Evolutionary conservation across 2,888 invertebrate genomes (phyloP).

Genomic region (Apodemia hepburni): DNA sequence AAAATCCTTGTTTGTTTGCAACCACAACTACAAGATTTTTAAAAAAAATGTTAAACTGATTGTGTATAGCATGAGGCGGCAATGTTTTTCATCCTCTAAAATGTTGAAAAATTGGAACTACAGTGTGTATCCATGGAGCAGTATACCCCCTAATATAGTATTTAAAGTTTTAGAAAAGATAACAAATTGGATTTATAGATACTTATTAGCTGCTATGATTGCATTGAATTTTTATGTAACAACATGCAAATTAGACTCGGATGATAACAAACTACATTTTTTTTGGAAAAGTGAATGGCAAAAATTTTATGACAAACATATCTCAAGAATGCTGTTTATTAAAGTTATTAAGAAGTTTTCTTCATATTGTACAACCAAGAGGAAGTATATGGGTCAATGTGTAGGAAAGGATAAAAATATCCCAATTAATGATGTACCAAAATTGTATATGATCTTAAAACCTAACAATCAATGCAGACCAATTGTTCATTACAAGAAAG

Average conservation of each 20-base stretch:
- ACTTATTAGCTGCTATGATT: conserved; percentile 58
- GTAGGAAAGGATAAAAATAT: conserved; percentile 34
- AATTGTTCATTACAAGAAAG: conserved; percentile 62
- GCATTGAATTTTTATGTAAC: conserved; percentile 67
- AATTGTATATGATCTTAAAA: conserved; percentile 60
- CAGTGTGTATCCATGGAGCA: conserved; percentile 45
- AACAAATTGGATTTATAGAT: conserved; percentile 52
- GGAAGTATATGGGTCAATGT: not conserved
- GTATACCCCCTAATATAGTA: conserved; percentile 27
- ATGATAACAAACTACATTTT: conserved; percentile 66
- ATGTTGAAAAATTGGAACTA: conserved; percentile 54
- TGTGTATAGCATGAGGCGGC: conserved; percentile 61
- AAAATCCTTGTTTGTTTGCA: conserved; percentile 47
- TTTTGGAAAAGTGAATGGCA: conserved; percentile 71
- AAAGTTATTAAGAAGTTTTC: conserved; percentile 48
- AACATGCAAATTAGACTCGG: conserved; percentile 57
- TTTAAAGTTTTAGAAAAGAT: conserved; percentile 41
- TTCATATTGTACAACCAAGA: not conserved
- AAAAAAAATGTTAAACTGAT: conserved; percentile 44
- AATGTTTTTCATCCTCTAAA: conserved; percentile 47
- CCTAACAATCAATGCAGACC: conserved; percentile 56
- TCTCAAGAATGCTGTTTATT: conserved; percentile 50
- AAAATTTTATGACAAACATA: conserved; percentile 60
- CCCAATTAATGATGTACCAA: conserved; percentile 53
- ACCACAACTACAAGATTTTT: conserved; percentile 54